Conservation (phyloP, 2,113 vertebrate genomes). For the Sitta europaea region DNA sequence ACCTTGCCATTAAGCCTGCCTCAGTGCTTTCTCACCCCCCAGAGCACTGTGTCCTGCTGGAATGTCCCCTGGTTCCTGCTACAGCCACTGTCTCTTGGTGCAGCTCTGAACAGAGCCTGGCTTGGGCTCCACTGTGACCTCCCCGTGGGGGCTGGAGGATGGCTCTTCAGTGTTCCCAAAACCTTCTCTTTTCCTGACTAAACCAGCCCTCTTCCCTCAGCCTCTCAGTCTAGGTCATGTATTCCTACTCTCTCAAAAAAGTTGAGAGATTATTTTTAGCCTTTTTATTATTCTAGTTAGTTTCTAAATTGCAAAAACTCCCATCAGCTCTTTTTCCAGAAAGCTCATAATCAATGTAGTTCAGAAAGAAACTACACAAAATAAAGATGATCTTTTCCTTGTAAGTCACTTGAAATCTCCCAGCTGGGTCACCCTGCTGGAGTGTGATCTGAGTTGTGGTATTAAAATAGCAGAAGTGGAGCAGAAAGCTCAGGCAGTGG, state of each 20-base stretch:
- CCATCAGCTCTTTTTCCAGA: background rate
- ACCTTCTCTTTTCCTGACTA: background rate
- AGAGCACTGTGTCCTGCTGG: background rate
- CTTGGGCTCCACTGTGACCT: fast-evolving
- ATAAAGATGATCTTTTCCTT: background rate
- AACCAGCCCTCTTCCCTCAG: background rate
- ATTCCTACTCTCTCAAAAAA: background rate
- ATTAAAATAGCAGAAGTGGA: background rate
- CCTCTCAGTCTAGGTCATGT: background rate
- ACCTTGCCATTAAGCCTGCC: background rate
- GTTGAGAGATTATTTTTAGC: background rate
- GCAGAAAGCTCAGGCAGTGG: background rate
- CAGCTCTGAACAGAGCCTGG: background rate
- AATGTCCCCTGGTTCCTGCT: background rate
- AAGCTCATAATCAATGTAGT: background rate
- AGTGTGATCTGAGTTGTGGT: background rate
- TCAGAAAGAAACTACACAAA: background rate
- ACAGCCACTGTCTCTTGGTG: fast-evolving
- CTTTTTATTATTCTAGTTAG: background rate
- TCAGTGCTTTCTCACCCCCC: background rate
- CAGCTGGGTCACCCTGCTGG: background rate
- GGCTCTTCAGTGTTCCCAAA: background rate
- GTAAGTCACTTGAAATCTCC: background rate
- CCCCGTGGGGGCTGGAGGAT: background rate
- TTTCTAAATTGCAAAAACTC: background rate